phyloP scores from a whole-genome alignment of 2,113 vertebrate species.

The Helogale parvula region DNA sequence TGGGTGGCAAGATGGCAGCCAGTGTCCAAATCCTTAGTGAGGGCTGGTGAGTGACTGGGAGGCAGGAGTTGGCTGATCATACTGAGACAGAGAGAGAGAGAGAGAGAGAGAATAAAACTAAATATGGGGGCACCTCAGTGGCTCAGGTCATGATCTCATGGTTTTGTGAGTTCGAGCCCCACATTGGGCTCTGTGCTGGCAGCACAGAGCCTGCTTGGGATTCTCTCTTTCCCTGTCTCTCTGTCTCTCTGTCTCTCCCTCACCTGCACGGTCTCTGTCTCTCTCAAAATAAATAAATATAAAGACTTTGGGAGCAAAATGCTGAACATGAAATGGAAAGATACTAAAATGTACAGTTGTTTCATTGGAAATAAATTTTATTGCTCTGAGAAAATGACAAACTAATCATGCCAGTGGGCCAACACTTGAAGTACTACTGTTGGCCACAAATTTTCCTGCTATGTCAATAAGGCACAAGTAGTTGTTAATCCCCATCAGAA shows the following conservation, averaged over 20 bases:
- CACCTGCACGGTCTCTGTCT: too few species aligned
- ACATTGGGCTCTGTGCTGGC: too few species aligned
- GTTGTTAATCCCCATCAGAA: background rate
- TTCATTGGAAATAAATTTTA: background rate
- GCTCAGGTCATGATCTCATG: too few species aligned
- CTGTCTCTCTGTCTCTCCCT: too few species aligned
- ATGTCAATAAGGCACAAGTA: background rate
- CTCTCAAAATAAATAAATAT: too few species aligned
- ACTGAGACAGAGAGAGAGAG: background rate
- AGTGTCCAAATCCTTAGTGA: background rate
- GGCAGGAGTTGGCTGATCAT: background rate
- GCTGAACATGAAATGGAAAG: background rate
- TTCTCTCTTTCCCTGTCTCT: too few species aligned
- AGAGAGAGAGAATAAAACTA: too few species aligned
- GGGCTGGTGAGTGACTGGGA: background rate
- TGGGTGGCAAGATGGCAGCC: background rate
- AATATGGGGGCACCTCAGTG: too few species aligned
- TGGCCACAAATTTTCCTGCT: constrained; percentile 11
- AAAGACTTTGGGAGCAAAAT: background rate
- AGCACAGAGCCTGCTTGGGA: too few species aligned
- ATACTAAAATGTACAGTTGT: background rate
- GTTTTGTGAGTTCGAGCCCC: too few species aligned
- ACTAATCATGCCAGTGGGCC: background rate
- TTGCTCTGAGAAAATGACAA: background rate
- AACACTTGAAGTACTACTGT: constrained; percentile 28